Evolutionary conservation across 1,140 invertebrate species (phyloP), one percentile per base, ranked within the genome.

Genomic region (Thrips palmi): DNA sequence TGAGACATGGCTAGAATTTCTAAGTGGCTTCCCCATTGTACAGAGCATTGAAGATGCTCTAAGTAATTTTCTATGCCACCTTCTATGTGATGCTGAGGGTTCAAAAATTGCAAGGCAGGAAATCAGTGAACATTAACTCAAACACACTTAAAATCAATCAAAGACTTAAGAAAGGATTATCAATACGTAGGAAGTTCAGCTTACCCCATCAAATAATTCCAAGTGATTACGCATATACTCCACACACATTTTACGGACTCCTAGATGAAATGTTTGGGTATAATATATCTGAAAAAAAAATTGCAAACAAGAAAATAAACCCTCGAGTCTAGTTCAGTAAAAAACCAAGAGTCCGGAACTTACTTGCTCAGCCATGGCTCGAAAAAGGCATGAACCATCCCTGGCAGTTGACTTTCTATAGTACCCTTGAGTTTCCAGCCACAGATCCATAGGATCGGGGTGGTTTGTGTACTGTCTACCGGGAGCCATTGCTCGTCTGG

Each of bases 311-410:
- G n/a, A n/a, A n/a, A n/a, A n/a, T n/a, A 36, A 36, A 7, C 6
- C 6, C 20, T 6, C 34, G 27, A n/a, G n/a, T n/a, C n/a, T n/a
- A n/a, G n/a, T n/a, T n/a, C n/a, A n/a, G n/a, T n/a, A n/a, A n/a
- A n/a, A n/a, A n/a, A n/a, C n/a, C n/a, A n/a, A n/a, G n/a, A n/a
- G n/a, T 15, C 20, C 18, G 23, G n/a, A n/a, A 33, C 37, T 46
- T 52, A 87, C 70, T 54, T 86, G 81, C 60, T 91, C 84, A 14
- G 81, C 77, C 19, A 87, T 69, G 11, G 75, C 78, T 44, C 84
- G 65, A 54, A 88, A 91, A 20, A 89, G 62, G 47, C 79, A 86
- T 18, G 75, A 81, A 18, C 78, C 71, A 63, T 91, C 85, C 47
- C 73, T 70, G 27, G 82, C 78, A 30, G 75, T 72, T 47, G 78